Base-by-base conservation (phyloP, 2,797 vertebrate genomes). In the Scomberomorus guttatus region DNA sequence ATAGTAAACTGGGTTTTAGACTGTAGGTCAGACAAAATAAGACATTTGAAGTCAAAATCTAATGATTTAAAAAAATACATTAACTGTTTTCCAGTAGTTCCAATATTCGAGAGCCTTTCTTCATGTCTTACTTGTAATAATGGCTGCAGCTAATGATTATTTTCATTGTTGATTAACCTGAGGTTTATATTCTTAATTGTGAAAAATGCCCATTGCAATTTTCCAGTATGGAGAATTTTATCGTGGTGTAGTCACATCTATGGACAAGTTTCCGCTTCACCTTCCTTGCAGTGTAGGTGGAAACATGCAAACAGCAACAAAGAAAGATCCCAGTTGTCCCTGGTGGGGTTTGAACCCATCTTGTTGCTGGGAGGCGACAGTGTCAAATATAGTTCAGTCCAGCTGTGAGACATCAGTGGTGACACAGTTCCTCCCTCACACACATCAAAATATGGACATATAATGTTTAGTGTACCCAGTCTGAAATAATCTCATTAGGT, bases 401-500 rank as follows among this genome's bases (percentile, higher is more conserved):
- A 75, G 50, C 7, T 61, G 62, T 52, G 66, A 72, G 25, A 62
- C 13, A 29, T 56, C 60, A 70, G 3, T 24, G 51, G 20, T 55
- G 58, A 46, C 55, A 34, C 50, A 18, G 15, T 57, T 77, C 65
- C 9, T 61, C 12, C 25, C 24, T 62, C 56, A 17, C n/a, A 62
- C 39, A 18, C 37, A 61, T 80, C 48, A 64, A 60, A 60, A 65
- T 80, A 17, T 39, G 29, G 50, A 69, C 59, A 56, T 68, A 55
- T 75, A 59, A 72, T 29, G 57, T 76, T 39, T 27, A 37, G 22
- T 37, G 75, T 60, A 57, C 34, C 56, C 55, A 15, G 44, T 65
- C 51, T 69, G 73, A 72, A 34, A 75, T 71, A 85, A 78, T 83
- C 82, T 34, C 73, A 61, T 85, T 70, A 46, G 73, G 4, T 62